Evolutionary conservation across 2,888 invertebrate genomes (phyloP), one percentile per base, ranked within the genome.

Genomic region (Nomada fucata): DNA sequence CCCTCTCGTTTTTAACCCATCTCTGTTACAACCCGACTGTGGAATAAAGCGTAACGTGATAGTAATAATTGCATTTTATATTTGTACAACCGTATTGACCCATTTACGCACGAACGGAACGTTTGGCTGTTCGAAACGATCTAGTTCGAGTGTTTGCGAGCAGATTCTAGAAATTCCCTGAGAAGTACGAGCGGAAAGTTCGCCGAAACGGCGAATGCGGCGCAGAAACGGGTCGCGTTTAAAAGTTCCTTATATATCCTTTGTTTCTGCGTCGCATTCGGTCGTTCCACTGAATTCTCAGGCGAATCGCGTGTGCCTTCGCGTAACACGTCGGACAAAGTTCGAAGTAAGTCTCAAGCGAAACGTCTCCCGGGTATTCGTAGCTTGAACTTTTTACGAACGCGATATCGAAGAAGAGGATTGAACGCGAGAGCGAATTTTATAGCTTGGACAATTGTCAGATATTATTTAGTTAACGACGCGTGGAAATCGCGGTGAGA

Each of bases 351-450:
- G 13, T 74, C 42, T 50, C 13, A 18, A 20, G 13, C 53, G 52
- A 75, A 64, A 65, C 57, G 59, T 76, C 29, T 18, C 64, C 3
- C 4, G 10, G 29, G 42, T 52, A 47, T 55, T 59, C 76, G 42
- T 44, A 52, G 26, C n/a, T 73, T 26, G 52, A 60, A 73, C 11
- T 72, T 72, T 73, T 75, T 75, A 75, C 42, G 72, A 18, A 26
- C 26, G 36, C 20, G 13, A 64, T 63, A 64, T 63, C 23, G 26
- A 11, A 13, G 42, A 64, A 9, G 50, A 52, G 9, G 47, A 42
- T 11, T 11, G 11, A 36, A 52, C 50, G 11, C n/a, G 23, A 18
- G 50, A 18, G 9, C 20, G 18, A 53, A 68, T 68, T 68, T 15
- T 5, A 23, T 7, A 36, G 29, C 36, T 53, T 20, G 15, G 67